Evolutionary conservation across 2,888 invertebrate species (phyloP), one percentile per base, ranked within the genome.

Genomic region (Sabatieria punctata): DNA sequence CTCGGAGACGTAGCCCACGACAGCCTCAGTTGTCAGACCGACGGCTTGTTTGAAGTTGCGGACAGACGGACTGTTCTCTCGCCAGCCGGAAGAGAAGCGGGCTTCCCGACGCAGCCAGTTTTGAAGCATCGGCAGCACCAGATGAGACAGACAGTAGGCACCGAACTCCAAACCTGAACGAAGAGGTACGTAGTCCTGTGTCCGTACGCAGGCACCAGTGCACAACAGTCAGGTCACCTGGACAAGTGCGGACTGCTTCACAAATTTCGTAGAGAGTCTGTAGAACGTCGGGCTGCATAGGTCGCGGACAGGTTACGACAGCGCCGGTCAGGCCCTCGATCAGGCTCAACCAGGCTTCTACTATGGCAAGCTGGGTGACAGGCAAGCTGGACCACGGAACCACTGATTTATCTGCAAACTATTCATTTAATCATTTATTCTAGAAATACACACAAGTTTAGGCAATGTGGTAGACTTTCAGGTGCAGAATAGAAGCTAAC

Each of bases 1-100:
- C 57, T 79, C 77, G 54, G 78, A 78, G 30, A 88, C 70, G 57
- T 84, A 85, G 58, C 85, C 79, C 0, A 89, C 89, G 30, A 88
- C 78, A 26, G 88, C 73, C 61, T 91, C 89, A 1, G 86, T 85
- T 13, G 85, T 82, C 68, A 88, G 77, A 8, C 91, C 89, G 60
- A 85, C 85, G 62, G 85, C 88, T 63, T 91, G 89, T 63, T 89
- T 89, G 61, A 89, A 89, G 66, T 86, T 88, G 52, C 85, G 79
- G 65, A 82, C 81, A 43, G 81, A 77, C 27, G 39, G 45, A 2
- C 48, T 43, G 18, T 54, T 49, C 30, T 55, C 52, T 11, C 53
- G 38, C 40, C 51, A 52, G 8, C 49, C 48, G 6, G 48, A 50
- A 19, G 49, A 25, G 18, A 18, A 37, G 21, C 44, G 25, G 8